Evolutionary conservation across 2,113 vertebrate genomes (phyloP).

Genomic region (Nipponia nippon): DNA sequence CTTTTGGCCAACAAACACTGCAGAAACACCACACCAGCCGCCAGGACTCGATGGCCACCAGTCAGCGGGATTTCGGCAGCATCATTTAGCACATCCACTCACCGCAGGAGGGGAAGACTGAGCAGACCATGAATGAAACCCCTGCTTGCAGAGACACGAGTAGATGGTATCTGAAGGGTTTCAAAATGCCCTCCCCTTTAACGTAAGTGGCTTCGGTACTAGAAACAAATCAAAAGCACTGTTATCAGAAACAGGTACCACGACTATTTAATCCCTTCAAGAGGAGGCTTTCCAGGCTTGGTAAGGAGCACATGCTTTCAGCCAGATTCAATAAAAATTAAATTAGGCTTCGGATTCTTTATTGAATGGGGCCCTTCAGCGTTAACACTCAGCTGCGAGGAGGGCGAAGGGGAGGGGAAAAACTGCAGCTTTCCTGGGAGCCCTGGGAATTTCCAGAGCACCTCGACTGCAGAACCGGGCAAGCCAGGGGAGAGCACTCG

Average conservation of each 20-base stretch:
- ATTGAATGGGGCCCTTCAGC: neutral
- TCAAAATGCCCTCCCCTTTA: neutral
- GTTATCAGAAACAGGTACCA: neutral
- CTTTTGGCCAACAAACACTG: neutral
- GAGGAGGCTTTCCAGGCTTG: neutral
- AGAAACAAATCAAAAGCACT: neutral
- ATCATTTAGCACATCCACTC: neutral
- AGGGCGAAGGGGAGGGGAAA: neutral
- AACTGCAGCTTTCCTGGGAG: neutral
- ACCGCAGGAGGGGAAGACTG: neutral
- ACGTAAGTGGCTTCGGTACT: neutral
- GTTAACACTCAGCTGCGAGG: neutral
- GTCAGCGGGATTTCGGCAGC: neutral
- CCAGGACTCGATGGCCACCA: too few species aligned
- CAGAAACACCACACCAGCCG: neutral
- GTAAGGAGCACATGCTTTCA: neutral
- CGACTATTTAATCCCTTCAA: neutral
- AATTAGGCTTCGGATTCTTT: neutral
- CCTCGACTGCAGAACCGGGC: neutral
- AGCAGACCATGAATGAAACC: neutral
- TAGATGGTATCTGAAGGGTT: neutral
- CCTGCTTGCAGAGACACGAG: fast-evolving
- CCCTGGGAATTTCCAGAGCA: neutral
- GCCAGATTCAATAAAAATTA: neutral
- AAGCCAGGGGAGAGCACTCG: neutral